Base-by-base conservation (phyloP, 37 sponge, comb jelly and placozoan species). In the Ianthella basta region DNA sequence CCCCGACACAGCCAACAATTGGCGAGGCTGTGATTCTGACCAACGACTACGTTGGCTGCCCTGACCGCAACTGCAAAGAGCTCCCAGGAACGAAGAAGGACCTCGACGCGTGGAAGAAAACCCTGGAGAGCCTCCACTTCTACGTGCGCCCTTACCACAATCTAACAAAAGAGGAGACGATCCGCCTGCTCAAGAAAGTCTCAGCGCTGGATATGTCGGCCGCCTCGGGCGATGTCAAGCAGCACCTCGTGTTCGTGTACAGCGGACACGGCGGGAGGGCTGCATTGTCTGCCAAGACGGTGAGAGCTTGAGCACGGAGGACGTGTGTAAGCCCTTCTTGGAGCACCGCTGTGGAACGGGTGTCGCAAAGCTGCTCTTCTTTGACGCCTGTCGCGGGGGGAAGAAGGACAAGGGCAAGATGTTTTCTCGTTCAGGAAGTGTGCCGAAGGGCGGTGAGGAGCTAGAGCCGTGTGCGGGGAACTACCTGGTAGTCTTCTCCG, bases 21-120 rank as follows among this genome's bases (percentile, higher is more conserved):
- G 87, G 87, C 4, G 59, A 70, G 20, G 87, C 82, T 72, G 53
- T 87, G 15, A 80, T 87, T 3, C 44, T 87, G 40, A 87, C 87
- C 59, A 87, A 87, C 34, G 80, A 68, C 67, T 87, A 87, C 61
- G 29, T 3, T 32, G 32, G 14, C 16, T 15, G 39, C 21, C 16
- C 59, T 53, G 36, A 33, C 36, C 40, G 39, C 13, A 37, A 72
- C 13, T 72, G 73, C 39, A 38, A 8, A 12, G 32, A 23, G 12
- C 36, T 72, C 39, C 23, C 35, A 32, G 73, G 73, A 33, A 72
- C 73, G 37, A 8, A 34, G 6, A 35, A 8, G 12, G 73, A 72
- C 39, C 5, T 12, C 35, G 23, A 12, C 14, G 13, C 13, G 14
- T 72, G 73, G 73, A 32, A 30, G 10, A 15, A 10, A 10, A 10